phyloP scores from a whole-genome alignment of 2,888 invertebrate species.

The Dynastes tityus region DNA sequence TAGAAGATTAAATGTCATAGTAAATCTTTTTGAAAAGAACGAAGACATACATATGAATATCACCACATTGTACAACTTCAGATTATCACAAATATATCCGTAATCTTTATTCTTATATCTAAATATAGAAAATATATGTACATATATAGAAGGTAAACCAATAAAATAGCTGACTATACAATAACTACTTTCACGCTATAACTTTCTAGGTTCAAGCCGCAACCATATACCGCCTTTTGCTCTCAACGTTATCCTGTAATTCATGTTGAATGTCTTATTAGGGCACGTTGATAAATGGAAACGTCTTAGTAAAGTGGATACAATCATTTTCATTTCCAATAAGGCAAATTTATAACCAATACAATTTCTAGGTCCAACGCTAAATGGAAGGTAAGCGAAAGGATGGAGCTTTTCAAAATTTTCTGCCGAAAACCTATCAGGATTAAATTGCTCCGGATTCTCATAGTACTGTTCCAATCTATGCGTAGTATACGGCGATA shows the following conservation, averaged over 20 bases:
- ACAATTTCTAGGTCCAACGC: slow-evolving; percentile 83
- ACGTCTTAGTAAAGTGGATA: slow-evolving; percentile 44
- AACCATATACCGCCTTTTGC: slow-evolving; percentile 76
- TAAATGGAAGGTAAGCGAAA: slow-evolving; percentile 83
- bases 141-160: not conserved
- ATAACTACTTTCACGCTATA: not conserved
- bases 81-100: not conserved
- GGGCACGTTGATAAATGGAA: slow-evolving; percentile 62
- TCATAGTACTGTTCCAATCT: slow-evolving; percentile 76
- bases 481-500: slow-evolving; percentile 71
- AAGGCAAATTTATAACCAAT: slow-evolving; percentile 69
- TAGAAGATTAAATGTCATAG: not conserved
- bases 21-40: not conserved
- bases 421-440: slow-evolving; percentile 70
- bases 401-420: slow-evolving; percentile 81
- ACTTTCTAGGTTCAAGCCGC: slow-evolving; percentile 64
- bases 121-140: not conserved
- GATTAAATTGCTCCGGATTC: slow-evolving; percentile 79
- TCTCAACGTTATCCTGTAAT: slow-evolving; percentile 74
- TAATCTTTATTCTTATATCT: slow-evolving; percentile 1
- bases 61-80: no score
- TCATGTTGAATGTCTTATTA: slow-evolving; percentile 71
- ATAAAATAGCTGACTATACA: no score
- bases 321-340: slow-evolving; percentile 50
- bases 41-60: not conserved